Percentiles rank a stretch among this genome's conserved stretches.
Evolutionary conservation across 1,140 invertebrate genomes (phyloP).

Genomic region (Saccostrea cuccullata): DNA sequence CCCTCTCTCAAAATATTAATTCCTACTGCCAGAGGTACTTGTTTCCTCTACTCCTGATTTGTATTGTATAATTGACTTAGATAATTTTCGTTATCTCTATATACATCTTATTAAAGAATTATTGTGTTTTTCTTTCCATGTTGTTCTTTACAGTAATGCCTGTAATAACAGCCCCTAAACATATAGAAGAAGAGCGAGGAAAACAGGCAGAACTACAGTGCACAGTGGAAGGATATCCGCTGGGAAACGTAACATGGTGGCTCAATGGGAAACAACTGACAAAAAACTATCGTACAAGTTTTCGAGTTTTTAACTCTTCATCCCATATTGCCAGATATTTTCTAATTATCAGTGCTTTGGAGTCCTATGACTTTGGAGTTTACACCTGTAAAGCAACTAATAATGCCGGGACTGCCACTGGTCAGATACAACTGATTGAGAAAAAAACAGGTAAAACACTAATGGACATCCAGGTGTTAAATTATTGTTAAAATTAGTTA

Average conservation of each 20-base stretch:
- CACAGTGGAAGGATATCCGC: background rate
- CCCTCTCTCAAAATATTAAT: too few relatives aligned
- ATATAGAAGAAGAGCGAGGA: background rate
- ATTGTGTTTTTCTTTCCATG: background rate
- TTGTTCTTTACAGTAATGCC: background rate
- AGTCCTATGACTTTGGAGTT: background rate
- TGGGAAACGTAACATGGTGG: background rate
- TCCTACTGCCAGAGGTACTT: too few relatives aligned
- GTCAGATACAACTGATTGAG: background rate
- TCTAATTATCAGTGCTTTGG: background rate
- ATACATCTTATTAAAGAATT: background rate
- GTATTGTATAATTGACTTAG: too few relatives aligned
- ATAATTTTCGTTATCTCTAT: too few relatives aligned
- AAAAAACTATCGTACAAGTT: background rate
- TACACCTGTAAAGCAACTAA: background rate
- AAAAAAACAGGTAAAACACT: background rate
- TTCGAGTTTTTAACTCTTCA: background rate
- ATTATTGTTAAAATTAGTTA: too few relatives aligned
- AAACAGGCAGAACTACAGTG: background rate
- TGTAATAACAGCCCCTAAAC: background rate
- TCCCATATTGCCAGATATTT: background rate
- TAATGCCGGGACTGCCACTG: background rate
- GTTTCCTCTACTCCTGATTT: too few relatives aligned
- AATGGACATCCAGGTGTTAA: background rate
- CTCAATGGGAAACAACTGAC: background rate